Conservation (phyloP, 2,888 invertebrate species). For the Hylaea fasciaria region DNA sequence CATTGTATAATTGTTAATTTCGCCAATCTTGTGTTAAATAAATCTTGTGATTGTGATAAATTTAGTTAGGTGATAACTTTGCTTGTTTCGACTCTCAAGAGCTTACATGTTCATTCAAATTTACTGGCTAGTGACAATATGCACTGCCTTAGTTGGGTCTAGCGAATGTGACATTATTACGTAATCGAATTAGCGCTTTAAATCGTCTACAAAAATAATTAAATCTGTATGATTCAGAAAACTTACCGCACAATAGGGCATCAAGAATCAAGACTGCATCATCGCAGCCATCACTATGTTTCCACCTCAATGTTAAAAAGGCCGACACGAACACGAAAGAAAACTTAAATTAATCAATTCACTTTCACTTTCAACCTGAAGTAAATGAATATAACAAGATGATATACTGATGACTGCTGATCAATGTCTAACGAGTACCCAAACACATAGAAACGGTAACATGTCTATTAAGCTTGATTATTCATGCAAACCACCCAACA, state of each 20-base stretch:
- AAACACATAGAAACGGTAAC: constrained; percentile 23
- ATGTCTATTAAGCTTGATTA: constrained; percentile 35
- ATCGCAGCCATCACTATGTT: no score
- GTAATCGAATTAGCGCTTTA: no score
- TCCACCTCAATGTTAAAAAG: background rate
- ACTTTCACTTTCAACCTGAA: no score
- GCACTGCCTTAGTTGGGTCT: no score
- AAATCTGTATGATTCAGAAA: no score
- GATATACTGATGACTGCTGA: background rate
- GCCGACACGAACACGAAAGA: background rate
- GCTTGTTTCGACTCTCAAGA: background rate
- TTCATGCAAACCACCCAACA: constrained; percentile 38
- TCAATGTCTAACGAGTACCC: constrained; percentile 14
- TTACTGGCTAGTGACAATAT: background rate
- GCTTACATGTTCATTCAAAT: background rate
- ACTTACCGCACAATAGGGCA: no score
- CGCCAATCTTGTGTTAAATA: constrained; percentile 48
- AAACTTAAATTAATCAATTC: background rate
- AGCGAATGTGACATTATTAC: no score
- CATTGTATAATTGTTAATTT: constrained; percentile 49
- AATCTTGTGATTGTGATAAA: constrained; percentile 40
- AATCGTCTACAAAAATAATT: no score
- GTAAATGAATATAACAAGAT: no score
- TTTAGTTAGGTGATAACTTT: constrained; percentile 13
- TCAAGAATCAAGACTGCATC: no score